These are phyloP conservation scores for Drosophila hydei DNA, from an alignment of 1,140 invertebrate species.

Conservation along the genomic window DNA sequence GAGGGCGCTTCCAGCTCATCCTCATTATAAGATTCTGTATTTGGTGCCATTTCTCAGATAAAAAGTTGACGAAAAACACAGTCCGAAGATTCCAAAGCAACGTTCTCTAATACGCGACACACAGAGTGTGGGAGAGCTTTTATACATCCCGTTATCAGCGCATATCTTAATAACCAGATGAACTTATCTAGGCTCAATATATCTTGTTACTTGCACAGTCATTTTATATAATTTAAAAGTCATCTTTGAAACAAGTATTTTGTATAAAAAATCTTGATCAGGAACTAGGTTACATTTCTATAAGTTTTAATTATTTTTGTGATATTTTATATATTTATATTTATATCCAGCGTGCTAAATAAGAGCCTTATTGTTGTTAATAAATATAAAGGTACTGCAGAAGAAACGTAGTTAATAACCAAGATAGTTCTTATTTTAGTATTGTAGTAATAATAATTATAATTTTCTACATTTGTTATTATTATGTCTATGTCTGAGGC, in stretches of 20 bases:
- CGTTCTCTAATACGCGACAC: background rate
- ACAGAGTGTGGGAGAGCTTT: background rate
- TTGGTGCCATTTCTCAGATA: constrained; percentile 43
- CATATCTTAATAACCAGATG: constrained; percentile 6
- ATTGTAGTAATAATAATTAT: too few species aligned
- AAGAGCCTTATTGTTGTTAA: too few species aligned
- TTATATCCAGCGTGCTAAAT: too few species aligned
- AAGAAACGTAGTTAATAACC: too few species aligned
- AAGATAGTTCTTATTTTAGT: too few species aligned
- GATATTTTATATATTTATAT: background rate
- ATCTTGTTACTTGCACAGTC: background rate
- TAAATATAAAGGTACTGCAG: too few species aligned
- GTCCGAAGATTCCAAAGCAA: background rate
- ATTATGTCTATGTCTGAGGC: too few species aligned
- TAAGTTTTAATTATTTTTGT: too few species aligned
- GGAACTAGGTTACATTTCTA: too few species aligned
- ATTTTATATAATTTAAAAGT: background rate
- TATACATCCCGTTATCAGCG: constrained; percentile 6
- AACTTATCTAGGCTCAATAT: background rate
- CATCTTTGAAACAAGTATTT: background rate
- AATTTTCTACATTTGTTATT: too few species aligned
- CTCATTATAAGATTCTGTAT: constrained; percentile 45
- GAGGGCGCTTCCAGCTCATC: constrained; percentile 66
- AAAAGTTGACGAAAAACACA: background rate
- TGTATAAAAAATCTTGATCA: too few species aligned